Percentiles rank a stretch among this genome's conserved stretches.
Evolutionary conservation across 2,797 vertebrate genomes (phyloP).

Genomic region (Rallus crepitans): DNA sequence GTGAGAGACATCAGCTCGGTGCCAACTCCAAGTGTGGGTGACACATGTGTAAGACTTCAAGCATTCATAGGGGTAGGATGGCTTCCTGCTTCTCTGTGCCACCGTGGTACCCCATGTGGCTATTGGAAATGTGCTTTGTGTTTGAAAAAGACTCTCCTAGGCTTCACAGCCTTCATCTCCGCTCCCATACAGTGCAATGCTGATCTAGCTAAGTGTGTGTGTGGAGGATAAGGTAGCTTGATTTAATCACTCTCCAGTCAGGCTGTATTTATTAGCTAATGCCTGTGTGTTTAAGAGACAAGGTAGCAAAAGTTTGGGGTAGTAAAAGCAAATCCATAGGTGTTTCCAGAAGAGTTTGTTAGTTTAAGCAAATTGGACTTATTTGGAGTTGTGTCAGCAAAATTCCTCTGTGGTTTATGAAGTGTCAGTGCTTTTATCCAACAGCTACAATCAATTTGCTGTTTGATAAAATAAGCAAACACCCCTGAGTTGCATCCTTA

Average conservation of each 20-base stretch:
- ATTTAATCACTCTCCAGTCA: background rate
- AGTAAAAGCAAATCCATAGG: background rate
- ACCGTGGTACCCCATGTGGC: rapidly evolving
- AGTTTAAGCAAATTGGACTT: slow-evolving; percentile 23
- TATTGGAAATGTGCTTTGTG: background rate
- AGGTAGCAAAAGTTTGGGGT: background rate
- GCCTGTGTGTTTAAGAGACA: background rate
- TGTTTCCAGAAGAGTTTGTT: background rate
- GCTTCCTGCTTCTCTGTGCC: background rate
- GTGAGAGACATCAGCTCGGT: background rate
- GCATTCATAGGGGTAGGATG: background rate
- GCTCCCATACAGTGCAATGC: background rate
- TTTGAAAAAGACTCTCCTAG: background rate
- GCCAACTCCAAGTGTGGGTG: background rate
- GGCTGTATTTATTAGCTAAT: background rate
- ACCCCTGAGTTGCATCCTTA: background rate
- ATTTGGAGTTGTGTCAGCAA: slow-evolving; percentile 17
- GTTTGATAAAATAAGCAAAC: slow-evolving; percentile 53
- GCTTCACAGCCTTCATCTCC: background rate
- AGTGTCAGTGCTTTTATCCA: slow-evolving; percentile 42
- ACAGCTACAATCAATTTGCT: slow-evolving; percentile 52
- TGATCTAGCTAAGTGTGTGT: background rate
- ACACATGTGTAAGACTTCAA: background rate
- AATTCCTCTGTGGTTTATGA: slow-evolving; percentile 28
- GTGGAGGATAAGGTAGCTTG: background rate